Evolutionary conservation across 2,797 vertebrate species (phyloP).

Genomic region (Pseudomugil tenellus): DNA sequence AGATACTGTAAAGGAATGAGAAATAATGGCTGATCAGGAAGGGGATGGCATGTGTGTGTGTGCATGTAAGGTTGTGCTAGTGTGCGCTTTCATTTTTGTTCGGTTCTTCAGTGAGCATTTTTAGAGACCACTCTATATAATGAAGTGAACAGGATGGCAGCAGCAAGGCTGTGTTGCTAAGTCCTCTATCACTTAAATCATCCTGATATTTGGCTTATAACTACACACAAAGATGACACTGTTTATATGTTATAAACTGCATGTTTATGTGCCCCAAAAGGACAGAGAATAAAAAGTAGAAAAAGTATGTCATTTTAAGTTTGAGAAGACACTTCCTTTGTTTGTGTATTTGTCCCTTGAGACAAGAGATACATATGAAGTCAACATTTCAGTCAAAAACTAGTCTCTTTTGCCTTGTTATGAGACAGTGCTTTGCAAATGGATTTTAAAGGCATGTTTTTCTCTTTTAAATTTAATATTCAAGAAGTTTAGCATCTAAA

Average conservation of each 20-base stretch:
- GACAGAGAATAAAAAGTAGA: neutral
- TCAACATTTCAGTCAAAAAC: neutral
- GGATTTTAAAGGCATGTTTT: neutral
- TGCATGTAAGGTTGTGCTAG: slow-evolving; percentile 18
- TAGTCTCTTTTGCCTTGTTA: neutral
- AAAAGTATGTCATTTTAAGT: neutral
- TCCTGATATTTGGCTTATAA: slow-evolving; percentile 59
- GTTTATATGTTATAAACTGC: no score
- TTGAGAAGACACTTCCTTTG: neutral
- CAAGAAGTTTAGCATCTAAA: no score
- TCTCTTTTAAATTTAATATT: neutral
- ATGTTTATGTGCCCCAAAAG: slow-evolving; percentile 2
- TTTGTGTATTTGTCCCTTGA: neutral
- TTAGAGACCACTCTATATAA: slow-evolving; percentile 73
- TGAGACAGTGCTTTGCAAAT: neutral
- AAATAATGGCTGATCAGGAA: slow-evolving; percentile 24
- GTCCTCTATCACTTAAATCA: slow-evolving; percentile 71
- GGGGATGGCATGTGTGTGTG: neutral
- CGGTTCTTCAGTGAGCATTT: slow-evolving; percentile 43
- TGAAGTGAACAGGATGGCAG: slow-evolving; percentile 58
- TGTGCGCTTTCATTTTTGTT: slow-evolving; percentile 30
- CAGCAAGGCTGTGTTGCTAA: slow-evolving; percentile 55
- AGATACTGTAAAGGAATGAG: slow-evolving; percentile 29
- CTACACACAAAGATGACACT: slow-evolving; percentile 11
- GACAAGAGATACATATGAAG: neutral